phyloP scores from a whole-genome alignment of 2,113 vertebrate species.

The Chelonoidis abingdonii region DNA sequence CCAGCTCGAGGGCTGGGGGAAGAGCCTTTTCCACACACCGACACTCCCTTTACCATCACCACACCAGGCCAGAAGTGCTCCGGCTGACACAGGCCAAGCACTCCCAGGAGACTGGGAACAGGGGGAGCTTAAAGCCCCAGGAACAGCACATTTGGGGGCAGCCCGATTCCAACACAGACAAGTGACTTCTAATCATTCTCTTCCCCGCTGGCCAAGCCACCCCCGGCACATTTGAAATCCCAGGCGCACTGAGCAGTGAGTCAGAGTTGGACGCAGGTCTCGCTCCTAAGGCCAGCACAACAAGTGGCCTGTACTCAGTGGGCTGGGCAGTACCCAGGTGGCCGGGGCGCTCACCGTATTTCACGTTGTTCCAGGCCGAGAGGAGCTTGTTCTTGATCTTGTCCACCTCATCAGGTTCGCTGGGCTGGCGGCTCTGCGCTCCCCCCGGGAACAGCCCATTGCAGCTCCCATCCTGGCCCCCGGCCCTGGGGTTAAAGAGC shows the following conservation, averaged over 20 bases:
- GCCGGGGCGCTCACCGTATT: constrained; percentile 84
- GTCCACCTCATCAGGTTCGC: constrained; percentile 90
- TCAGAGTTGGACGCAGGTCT: background rate
- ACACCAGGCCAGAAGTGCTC: background rate
- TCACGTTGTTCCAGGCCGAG: constrained; percentile 92
- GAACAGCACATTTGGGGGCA: background rate
- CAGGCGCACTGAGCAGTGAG: background rate
- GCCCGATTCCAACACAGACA: background rate
- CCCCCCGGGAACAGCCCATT: constrained; percentile 63
- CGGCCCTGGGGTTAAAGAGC: constrained; percentile 24
- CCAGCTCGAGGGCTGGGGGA: background rate
- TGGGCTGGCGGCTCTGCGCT: constrained; percentile 39
- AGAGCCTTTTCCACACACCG: background rate
- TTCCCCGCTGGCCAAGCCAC: background rate
- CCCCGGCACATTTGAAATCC: background rate
- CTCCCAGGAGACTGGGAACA: background rate
- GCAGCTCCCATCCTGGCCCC: constrained; percentile 63
- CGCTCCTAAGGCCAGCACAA: too few species aligned
- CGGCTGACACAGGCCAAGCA: background rate
- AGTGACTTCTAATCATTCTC: background rate
- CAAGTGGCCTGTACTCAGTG: too few species aligned
- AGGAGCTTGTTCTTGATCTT: constrained; percentile 90
- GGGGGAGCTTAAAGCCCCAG: background rate
- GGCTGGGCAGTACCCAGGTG: background rate
- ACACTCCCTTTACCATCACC: background rate